Base-by-base conservation (phyloP, 2,888 invertebrate species). In the Drosophila merina region DNA sequence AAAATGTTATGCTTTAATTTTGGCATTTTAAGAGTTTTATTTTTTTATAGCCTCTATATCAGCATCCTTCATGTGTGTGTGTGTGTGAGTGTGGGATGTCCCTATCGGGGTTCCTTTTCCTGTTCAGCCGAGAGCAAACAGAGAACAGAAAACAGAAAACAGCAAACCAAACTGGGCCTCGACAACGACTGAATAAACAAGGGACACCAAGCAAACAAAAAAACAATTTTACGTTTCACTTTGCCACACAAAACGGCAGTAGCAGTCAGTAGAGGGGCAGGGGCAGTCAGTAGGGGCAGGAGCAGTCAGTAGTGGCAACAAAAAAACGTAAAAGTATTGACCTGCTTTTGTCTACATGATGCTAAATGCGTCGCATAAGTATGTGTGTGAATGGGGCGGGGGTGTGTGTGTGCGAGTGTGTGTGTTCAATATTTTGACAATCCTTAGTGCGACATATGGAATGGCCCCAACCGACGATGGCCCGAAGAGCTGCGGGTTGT, bases 131-230 rank as follows among this genome's bases (percentile, higher is more conserved):
- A 78, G 33, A 73, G 58, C 68, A 75, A 79, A 79, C 72, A 79
- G 63, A 14, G 20, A 42, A 42, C 40, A 36, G 36, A 54, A 66
- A 71, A 68, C 50, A 79, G 63, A 14, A 42, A 42, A 42, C 40
- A 36, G 36, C 57, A 66, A 71, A 68, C 50, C 62, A 57, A 81
- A 79, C 72, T 67, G 64, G 45, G 63, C 71, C 69, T 28, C 49
- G 36, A 70, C 76, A 66, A 45, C 79, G 77, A 77, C 86, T 83
- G 80, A 82, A 82, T 83, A 83, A 86, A 86, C 86, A 82, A 67
- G 54, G 57, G 59, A 68, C 69, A 75, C 67, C 68, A 79, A 86
- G 79, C 79, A 75, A 72, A 70, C 44, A 59, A 74, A 72, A 72
- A 80, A 80, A 77, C 70, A 72, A 84, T 74, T 80, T 81, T 70